Percentiles rank a stretch among this genome's conserved stretches.
These are phyloP conservation scores for human DNA, from an alignment of 2,113 vertebrate genomes.

Conservation along the genomic window DNA sequence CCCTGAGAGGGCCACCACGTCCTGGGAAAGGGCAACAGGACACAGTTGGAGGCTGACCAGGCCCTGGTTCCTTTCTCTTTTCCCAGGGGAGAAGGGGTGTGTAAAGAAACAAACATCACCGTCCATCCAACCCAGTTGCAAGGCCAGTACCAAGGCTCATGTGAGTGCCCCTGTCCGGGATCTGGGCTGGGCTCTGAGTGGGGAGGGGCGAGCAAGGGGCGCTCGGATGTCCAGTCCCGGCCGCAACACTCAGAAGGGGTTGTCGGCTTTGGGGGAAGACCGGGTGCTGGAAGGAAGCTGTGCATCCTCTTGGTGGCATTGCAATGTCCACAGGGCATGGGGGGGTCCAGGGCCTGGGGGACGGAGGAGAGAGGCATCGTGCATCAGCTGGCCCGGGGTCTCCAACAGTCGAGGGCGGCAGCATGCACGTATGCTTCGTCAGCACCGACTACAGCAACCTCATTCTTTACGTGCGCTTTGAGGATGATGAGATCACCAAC, in stretches of 20 bases:
- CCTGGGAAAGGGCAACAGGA: fast-evolving
- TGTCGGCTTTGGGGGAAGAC: background rate
- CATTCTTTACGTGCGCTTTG: background rate
- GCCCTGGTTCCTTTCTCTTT: fast-evolving
- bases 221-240: fast-evolving
- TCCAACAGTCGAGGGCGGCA: background rate
- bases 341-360: fast-evolving
- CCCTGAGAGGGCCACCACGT: fast-evolving
- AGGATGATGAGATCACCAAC: background rate
- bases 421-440: fast-evolving
- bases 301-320: fast-evolving
- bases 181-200: fast-evolving
- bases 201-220: fast-evolving
- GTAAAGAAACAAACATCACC: background rate
- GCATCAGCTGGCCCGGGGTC: background rate
- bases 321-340: background rate
- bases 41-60: background rate
- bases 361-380: fast-evolving
- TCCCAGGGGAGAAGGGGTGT: slow-evolving; percentile 20
- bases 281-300: background rate
- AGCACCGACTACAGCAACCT: background rate
- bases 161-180: background rate
- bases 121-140: background rate
- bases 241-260: too few species aligned
- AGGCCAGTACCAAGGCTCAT: slow-evolving; percentile 29